Percentiles rank a stretch among this genome's conserved stretches.
phyloP scores from a whole-genome alignment of 2,888 invertebrate genomes.

The Volucella bombylans region DNA sequence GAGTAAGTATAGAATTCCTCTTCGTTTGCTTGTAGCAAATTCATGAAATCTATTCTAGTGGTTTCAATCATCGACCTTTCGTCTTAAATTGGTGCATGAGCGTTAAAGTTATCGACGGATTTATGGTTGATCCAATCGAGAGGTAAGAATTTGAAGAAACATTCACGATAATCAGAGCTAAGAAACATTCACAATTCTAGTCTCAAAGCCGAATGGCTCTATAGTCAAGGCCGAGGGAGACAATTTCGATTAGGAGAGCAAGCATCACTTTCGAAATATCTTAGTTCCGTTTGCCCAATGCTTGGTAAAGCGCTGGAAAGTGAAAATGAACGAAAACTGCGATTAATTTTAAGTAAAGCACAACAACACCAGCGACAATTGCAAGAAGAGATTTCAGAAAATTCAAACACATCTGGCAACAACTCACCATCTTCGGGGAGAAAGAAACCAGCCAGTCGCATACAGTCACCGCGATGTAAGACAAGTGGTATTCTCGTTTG shows the following conservation, averaged over 20 bases:
- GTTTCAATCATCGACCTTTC: conserved; percentile 95
- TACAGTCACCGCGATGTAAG: conserved; percentile 82
- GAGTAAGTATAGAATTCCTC: conserved; percentile 84
- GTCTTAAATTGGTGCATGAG: conserved; percentile 96
- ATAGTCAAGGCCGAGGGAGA: conserved; percentile 95
- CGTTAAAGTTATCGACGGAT: conserved; percentile 93
- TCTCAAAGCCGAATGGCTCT: conserved; percentile 96
- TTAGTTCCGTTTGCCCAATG: conserved; percentile 91
- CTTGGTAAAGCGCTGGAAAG: conserved; percentile 92
- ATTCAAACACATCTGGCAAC: conserved; percentile 80
- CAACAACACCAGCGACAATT: conserved; percentile 94
- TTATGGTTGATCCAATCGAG: conserved; percentile 94
- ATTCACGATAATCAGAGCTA: neutral
- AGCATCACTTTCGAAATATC: conserved; percentile 89
- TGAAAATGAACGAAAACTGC: conserved; percentile 93
- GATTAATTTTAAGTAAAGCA: conserved; percentile 93
- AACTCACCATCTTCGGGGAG: conserved; percentile 82
- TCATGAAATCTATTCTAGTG: conserved; percentile 83
- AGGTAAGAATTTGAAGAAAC: conserved; percentile 83
- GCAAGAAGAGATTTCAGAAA: conserved; percentile 86
- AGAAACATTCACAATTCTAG: conserved; percentile 82
- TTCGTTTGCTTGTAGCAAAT: conserved; percentile 51
- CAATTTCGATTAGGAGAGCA: conserved; percentile 94
- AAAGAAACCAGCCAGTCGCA: conserved; percentile 81
- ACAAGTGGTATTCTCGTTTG: conserved; percentile 13